Evolutionary conservation across 2,797 vertebrate genomes (phyloP).

Genomic region (Phataginus tricuspis): DNA sequence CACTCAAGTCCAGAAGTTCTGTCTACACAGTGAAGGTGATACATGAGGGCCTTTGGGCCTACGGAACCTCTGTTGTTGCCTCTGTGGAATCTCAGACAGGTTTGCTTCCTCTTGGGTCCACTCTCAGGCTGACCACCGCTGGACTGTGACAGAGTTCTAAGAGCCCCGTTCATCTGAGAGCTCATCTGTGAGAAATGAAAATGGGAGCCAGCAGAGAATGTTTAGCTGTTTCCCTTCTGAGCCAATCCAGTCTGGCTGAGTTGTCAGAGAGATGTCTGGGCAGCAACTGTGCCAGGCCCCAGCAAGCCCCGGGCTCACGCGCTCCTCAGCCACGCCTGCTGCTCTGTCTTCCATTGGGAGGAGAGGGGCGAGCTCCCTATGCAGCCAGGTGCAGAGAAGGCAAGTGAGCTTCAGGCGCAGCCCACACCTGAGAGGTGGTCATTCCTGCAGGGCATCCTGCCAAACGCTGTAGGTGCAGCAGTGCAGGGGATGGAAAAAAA

Average conservation of each 20-base stretch:
- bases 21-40: neutral
- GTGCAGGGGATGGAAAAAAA: neutral
- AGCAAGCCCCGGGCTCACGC: neutral
- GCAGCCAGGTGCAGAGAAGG: neutral
- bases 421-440: neutral
- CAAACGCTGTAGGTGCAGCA: neutral
- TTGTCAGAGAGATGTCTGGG: neutral
- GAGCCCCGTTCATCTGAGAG: neutral
- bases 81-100: neutral
- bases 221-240: neutral
- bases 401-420: neutral
- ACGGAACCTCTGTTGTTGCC: too few relatives aligned
- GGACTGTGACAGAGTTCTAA: neutral
- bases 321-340: neutral
- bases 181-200: neutral
- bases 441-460: neutral
- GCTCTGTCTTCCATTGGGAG: neutral
- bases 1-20: neutral
- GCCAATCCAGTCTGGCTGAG: neutral
- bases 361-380: fast-evolving
- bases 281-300: too few relatives aligned
- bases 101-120: neutral
- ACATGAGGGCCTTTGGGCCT: neutral
- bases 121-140: neutral
- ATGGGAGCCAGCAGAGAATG: neutral